A percentile compares a stretch with the other conserved stretches of the same genome.
phyloP scores from a whole-genome alignment of 2,888 invertebrate species.

The Meandrusa payeni region DNA sequence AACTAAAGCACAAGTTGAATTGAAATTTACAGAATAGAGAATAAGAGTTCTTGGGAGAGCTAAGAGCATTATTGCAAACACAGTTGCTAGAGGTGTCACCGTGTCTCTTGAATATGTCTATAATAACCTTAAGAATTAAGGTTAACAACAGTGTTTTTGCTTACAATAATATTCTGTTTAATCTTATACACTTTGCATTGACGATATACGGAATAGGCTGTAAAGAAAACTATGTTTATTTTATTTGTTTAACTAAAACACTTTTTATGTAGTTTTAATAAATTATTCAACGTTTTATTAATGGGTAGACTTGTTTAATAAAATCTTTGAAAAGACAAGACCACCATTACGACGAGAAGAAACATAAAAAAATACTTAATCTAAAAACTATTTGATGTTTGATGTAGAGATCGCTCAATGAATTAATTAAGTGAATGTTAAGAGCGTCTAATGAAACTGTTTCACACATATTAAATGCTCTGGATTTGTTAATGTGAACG shows the following conservation, averaged over 20 bases:
- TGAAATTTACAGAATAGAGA: constrained; percentile 28
- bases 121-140: neutral
- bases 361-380: constrained; percentile 16
- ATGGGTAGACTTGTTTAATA: constrained; percentile 4
- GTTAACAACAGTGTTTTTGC: neutral
- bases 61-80: constrained; percentile 73
- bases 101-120: constrained; percentile 60
- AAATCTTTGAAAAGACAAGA: constrained; percentile 8
- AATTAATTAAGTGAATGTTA: constrained; percentile 45
- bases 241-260: constrained; percentile 14
- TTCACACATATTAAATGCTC: constrained; percentile 59
- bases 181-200: too few relatives aligned
- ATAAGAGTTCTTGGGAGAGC: constrained; percentile 50
- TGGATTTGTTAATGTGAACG: constrained; percentile 73
- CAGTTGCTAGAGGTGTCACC: constrained; percentile 44
- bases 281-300: constrained; percentile 24
- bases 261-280: constrained; percentile 20
- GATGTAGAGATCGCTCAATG: constrained; percentile 30
- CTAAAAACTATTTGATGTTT: constrained; percentile 18
- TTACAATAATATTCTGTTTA: too few relatives aligned
- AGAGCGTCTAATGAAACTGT: constrained; percentile 56
- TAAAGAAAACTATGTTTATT: constrained; percentile 3
- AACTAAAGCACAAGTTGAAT: constrained; percentile 15
- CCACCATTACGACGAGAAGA: constrained; percentile 8
- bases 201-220: too few relatives aligned